Base-by-base conservation (phyloP, 2,888 invertebrate genomes). In the Mythimna loreyi region DNA sequence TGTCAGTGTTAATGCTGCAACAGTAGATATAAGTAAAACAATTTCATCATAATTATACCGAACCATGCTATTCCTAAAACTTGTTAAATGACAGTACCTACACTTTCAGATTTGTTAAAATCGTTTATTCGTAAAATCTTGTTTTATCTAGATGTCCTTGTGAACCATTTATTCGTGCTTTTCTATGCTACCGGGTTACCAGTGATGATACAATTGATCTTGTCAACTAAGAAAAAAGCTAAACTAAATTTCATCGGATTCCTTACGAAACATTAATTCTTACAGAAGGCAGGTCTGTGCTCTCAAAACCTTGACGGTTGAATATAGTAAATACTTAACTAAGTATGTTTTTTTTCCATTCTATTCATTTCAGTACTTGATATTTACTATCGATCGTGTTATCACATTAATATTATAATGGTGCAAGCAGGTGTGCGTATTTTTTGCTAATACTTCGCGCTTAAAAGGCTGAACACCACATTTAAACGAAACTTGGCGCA, bases 261-360 rank as follows among this genome's bases (percentile, higher is more conserved):
- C 5, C 11, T 19, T 53, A 30, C n/a, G 43, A 50, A 56, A 50
- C 16, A n/a, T n/a, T n/a, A 19, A 40, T 71, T 21, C 21, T 77
- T 71, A 70, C 40, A 43, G 47, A 78, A 43, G 28, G 47, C 78
- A 36, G 8, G 33, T 33, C 30, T 40, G 6, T 59, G 53, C 49
- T 72, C 55, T 72, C n/a, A 61, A 63, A 63, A 73, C 64, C 56
- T 63, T 64, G 73, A 57, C 30, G 30, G 47, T 47, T 62, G 21
- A 36, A 58, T 33, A 77, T 23, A 49, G 40, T 65, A 28, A 28
- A 28, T 28, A 28, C 3, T 4, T n/a, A 33, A 21, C 21, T 47
- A 47, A n/a, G 16, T n/a, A n/a, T 28, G 28, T 28, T 4, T 47
- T 47, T 67, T 53, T 76, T 69, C 28, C 50, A 21, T 56, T 67